phyloP scores from a whole-genome alignment of 2,888 invertebrate species.

The Drosophila ustulata region DNA sequence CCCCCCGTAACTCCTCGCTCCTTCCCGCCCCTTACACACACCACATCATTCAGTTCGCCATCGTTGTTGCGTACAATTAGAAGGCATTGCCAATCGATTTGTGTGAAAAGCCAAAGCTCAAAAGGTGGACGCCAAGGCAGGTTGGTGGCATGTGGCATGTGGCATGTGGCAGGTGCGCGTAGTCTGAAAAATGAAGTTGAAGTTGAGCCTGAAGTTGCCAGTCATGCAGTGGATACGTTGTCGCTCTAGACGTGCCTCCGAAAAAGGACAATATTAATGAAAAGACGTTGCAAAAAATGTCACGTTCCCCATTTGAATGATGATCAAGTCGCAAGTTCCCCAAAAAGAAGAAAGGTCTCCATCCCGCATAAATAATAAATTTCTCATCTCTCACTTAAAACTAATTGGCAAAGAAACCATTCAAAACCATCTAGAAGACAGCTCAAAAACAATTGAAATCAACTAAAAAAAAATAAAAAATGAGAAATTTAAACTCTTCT shows the following conservation, averaged over 20 bases:
- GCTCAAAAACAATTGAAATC: not conserved
- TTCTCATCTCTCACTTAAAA: not conserved
- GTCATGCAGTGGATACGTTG: slow-evolving; percentile 50
- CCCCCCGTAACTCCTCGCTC: not conserved
- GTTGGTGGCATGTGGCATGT: slow-evolving; percentile 39
- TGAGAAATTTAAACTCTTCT: not conserved
- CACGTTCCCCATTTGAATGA: slow-evolving; percentile 71
- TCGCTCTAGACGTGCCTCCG: slow-evolving; percentile 47
- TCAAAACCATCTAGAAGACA: not conserved
- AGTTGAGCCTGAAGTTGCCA: slow-evolving; percentile 50
- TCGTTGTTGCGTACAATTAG: slow-evolving; percentile 71
- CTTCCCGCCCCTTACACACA: slow-evolving; percentile 7
- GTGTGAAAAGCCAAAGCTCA: slow-evolving; percentile 75
- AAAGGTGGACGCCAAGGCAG: slow-evolving; percentile 70
- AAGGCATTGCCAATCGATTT: slow-evolving; percentile 80
- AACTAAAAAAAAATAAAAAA: not conserved
- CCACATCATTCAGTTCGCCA: slow-evolving; percentile 10
- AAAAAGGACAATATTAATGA: slow-evolving; percentile 73
- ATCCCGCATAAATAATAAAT: not conserved
- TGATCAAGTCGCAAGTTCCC: slow-evolving; percentile 16
- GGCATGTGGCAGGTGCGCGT: slow-evolving; percentile 63
- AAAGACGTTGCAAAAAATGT: slow-evolving; percentile 75
- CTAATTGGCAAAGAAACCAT: not conserved
- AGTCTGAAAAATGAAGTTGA: slow-evolving; percentile 74
- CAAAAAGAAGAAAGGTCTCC: slow-evolving; percentile 2